phyloP scores from a whole-genome alignment of 1,140 invertebrate species.

The Meloidogyne chitwoodi region DNA sequence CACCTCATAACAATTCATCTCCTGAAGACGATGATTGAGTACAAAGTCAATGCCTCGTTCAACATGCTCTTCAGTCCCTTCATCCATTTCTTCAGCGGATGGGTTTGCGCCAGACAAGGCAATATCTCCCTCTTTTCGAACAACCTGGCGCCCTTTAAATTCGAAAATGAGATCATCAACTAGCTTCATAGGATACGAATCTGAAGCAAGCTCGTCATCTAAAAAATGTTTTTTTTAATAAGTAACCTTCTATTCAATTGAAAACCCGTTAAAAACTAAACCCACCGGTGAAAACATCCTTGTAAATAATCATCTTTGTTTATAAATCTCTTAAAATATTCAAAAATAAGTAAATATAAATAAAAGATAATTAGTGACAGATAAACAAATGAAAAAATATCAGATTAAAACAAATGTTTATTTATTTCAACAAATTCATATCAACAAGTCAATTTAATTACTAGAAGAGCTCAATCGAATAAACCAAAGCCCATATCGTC shows the following conservation, averaged over 20 bases:
- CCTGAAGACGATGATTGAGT: constrained; percentile 79
- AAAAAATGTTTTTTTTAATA: constrained; percentile 29
- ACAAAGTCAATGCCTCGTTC: constrained; percentile 80
- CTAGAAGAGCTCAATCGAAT: constrained; percentile 61
- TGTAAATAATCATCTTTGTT: constrained; percentile 80
- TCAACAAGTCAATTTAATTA: not conserved
- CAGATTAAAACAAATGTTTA: not conserved
- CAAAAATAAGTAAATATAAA: not conserved
- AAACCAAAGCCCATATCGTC: constrained; percentile 65
- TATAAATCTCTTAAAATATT: constrained; percentile 19
- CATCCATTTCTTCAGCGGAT: constrained; percentile 77
- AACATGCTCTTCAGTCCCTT: constrained; percentile 72
- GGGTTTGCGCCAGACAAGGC: constrained; percentile 80
- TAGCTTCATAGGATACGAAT: constrained; percentile 88
- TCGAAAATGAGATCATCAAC: constrained; percentile 86
- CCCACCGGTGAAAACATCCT: constrained; percentile 85
- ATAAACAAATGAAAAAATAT: not conserved
- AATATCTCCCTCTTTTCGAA: constrained; percentile 74
- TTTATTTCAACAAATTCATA: constrained; percentile 2
- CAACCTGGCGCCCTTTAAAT: constrained; percentile 81
- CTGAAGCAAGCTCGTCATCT: constrained; percentile 92
- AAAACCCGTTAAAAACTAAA: constrained; percentile 41
- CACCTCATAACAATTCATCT: constrained; percentile 70
- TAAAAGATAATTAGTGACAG: constrained; percentile 17
- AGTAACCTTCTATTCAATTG: constrained; percentile 18